Percentiles rank a stretch among this genome's conserved stretches.
These are phyloP conservation scores for Pseudomugil tenellus DNA, from an alignment of 2,797 vertebrate species.

Conservation along the genomic window DNA sequence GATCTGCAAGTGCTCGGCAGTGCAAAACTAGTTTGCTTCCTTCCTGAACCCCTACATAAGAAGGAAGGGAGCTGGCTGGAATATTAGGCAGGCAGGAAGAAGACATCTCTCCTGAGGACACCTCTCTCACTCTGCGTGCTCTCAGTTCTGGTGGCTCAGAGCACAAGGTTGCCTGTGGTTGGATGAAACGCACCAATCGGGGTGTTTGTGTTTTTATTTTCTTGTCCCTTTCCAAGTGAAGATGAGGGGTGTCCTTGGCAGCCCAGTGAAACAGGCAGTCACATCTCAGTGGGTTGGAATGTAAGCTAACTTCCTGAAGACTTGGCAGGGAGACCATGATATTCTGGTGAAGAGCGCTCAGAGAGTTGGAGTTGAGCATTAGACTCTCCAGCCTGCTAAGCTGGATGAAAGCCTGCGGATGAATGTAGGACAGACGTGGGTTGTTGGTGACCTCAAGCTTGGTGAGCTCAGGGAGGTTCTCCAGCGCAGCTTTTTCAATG, in stretches of 20 bases:
- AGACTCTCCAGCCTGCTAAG: conserved; percentile 93
- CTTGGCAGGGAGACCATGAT: conserved; percentile 90
- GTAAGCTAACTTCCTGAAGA: conserved; percentile 96
- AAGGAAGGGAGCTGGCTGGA: conserved; percentile 87
- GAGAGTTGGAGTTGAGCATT: conserved; percentile 97
- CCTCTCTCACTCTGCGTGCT: conserved; percentile 87
- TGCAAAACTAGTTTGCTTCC: conserved; percentile 85
- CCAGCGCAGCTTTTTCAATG: conserved; percentile 92
- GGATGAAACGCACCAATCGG: conserved; percentile 89
- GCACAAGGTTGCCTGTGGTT: conserved; percentile 94
- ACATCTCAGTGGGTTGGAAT: conserved; percentile 95
- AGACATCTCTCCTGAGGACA: conserved; percentile 93
- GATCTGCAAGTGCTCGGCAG: conserved; percentile 93
- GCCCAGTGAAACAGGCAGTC: conserved; percentile 98
- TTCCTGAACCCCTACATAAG: conserved; percentile 79
- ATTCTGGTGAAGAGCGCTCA: conserved; percentile 92
- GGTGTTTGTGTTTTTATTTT: conserved; percentile 18
- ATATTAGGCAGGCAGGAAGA: conserved; percentile 94
- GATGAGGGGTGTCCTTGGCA: conserved; percentile 76
- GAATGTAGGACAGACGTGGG: conserved; percentile 93
- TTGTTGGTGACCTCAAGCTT: conserved; percentile 98
- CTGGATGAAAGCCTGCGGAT: conserved; percentile 91
- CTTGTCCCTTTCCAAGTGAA: conserved; percentile 26
- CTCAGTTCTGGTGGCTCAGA: conserved; percentile 92
- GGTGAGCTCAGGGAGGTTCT: conserved; percentile 95